phyloP scores from a whole-genome alignment of 2,113 vertebrate species.

The Pollachius pollachius region DNA sequence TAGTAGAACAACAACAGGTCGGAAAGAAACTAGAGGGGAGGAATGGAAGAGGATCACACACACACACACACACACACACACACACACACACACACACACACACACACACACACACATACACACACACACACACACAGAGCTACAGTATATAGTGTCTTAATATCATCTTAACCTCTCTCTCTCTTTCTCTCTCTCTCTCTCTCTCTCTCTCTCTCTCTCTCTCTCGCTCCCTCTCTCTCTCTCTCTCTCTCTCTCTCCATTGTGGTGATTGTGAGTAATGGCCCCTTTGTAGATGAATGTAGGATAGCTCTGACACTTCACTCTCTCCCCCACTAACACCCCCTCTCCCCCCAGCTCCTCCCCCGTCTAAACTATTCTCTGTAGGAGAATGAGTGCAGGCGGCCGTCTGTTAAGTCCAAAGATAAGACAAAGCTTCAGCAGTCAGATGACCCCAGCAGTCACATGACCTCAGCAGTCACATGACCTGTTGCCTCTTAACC shows the following conservation, averaged over 20 bases:
- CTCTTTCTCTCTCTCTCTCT: slow-evolving; percentile 16
- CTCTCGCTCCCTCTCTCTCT: slow-evolving; percentile 16
- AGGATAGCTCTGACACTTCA: slow-evolving; percentile 59
- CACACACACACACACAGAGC: too few relatives aligned
- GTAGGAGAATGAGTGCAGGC: slow-evolving; percentile 58
- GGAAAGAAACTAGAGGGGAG: too few relatives aligned
- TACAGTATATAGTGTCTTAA: too few relatives aligned
- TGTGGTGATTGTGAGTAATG: slow-evolving; percentile 62
- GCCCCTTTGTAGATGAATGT: slow-evolving; percentile 65
- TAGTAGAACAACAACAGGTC: too few relatives aligned
- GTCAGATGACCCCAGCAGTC: too few relatives aligned
- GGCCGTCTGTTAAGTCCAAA: slow-evolving; percentile 69
- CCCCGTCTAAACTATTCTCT: slow-evolving; percentile 32
- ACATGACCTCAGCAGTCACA: too few relatives aligned
- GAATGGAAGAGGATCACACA: too few relatives aligned
- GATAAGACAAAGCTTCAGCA: slow-evolving; percentile 76
- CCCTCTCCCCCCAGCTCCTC: background rate
- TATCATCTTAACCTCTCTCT: too few relatives aligned
- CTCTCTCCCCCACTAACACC: slow-evolving; percentile 25
- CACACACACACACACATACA: too few relatives aligned
- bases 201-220: slow-evolving; percentile 28
- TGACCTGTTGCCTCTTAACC: slow-evolving; percentile 50
- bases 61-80: too few relatives aligned
- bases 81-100: too few relatives aligned
- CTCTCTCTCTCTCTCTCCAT: too few relatives aligned